Evolutionary conservation across 1,140 invertebrate species (phyloP), one percentile per base, ranked within the genome.

Genomic region (Drosophila leontia): DNA sequence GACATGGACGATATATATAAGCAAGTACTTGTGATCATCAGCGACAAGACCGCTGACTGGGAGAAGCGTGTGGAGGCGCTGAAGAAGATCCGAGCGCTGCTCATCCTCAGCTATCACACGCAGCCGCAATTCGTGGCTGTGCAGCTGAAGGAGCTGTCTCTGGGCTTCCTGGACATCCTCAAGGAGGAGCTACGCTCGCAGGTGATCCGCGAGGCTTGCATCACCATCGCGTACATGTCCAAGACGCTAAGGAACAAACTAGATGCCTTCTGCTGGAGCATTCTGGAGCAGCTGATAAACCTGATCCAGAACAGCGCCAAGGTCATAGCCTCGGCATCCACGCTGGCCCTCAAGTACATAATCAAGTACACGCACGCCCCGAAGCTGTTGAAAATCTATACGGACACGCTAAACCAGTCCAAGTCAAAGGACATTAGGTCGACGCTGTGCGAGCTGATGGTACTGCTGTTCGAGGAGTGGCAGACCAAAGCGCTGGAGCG

Each of bases 291-390:
- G 68, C 93, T 99, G 26, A 97, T 99, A 82, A 97, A 96, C 92
- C 94, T 99, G 48, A 98, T 99, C 92, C 97, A 97, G 87, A 99
- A 99, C 93, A 98, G 97, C 88, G 98, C 98, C 77, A 99, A 99
- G 95, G 96, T 99, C 59, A 98, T 99, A 93, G 97, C 98, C 9
- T 97, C 98, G 11, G 97, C 98, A 11, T 98, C 97, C 37, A 95
- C 96, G 12, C 95, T 98, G 50, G 96, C 97, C 45, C 95, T 99
- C 32, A 95, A 96, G 15, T 99, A 99, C 93, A 97, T 99, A 26
- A 96, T 99, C 50, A 95, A 96, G 87, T 95, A 98, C 93, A 97
- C 97, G 23, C 97, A 98, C 91, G 95, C 96, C 82, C 95, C 95
- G 39, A 94, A 98, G 64, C 94, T 99, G 39, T 95, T 99, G 65